phyloP scores from a whole-genome alignment of 2,888 invertebrate genomes.

The Meganola albula region DNA sequence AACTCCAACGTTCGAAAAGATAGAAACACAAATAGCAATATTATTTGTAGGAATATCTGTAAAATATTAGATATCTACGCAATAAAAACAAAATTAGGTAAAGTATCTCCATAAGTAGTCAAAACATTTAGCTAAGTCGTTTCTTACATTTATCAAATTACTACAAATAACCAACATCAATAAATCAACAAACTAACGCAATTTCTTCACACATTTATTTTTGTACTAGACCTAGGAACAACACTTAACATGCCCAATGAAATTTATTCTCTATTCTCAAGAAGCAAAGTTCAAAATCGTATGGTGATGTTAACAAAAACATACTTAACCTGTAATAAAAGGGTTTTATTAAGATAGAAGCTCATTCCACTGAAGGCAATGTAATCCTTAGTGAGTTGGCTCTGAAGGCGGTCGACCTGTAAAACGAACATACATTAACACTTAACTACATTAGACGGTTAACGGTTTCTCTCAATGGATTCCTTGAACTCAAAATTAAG shows the following conservation, averaged over 20 bases:
- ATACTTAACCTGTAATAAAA: slow-evolving; percentile 68
- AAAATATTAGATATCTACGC: too few relatives aligned
- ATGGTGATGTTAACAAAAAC: neutral
- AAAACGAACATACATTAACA: slow-evolving; percentile 22
- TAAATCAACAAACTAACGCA: slow-evolving; percentile 15
- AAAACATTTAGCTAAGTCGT: too few relatives aligned
- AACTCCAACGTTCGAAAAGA: too few relatives aligned
- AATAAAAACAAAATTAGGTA: too few relatives aligned
- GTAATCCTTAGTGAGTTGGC: slow-evolving; percentile 76
- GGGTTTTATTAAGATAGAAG: slow-evolving; percentile 71
- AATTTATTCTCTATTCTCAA: neutral
- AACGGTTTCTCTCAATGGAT: too few relatives aligned
- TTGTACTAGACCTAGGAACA: slow-evolving; percentile 11
- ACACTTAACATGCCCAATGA: slow-evolving; percentile 3
- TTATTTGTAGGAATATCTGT: too few relatives aligned
- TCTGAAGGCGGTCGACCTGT: slow-evolving; percentile 78
- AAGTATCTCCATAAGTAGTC: too few relatives aligned
- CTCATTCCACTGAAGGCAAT: slow-evolving; percentile 78
- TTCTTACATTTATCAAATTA: slow-evolving; percentile 6
- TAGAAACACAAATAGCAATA: too few relatives aligned
- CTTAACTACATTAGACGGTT: slow-evolving; percentile 13
- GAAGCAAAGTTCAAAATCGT: neutral
- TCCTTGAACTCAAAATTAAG: too few relatives aligned
- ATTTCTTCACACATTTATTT: slow-evolving; percentile 13
- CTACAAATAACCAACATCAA: slow-evolving; percentile 7